Base-by-base conservation (phyloP, 2,797 vertebrate species). In the Perodicticus potto region DNA sequence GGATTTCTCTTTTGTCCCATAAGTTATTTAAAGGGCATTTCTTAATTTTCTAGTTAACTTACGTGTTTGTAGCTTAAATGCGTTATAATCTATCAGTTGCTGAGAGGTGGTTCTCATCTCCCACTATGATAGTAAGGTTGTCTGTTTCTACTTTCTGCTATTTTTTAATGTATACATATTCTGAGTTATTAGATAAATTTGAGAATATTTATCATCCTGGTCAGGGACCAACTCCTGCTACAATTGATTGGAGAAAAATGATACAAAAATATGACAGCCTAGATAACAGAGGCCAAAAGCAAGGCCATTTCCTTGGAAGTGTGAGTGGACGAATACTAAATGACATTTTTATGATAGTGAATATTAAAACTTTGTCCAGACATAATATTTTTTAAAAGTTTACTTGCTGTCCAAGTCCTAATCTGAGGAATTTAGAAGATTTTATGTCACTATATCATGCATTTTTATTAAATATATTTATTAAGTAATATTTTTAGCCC, bases 381-480 rank as follows among this genome's bases (percentile, higher is more conserved):
- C 12, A 17, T 63, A 89, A 27, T 43, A 70, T 63, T 63, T 40
- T 89, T 89, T 61, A 23, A 81, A 72, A 70, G 25, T 81, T 91
- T 43, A 57, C 6, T 63, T 76, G 32, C 45, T 86, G 43, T 63
- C 34, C 49, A 70, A 43, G 32, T 89, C 63, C 20, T 7, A 83
- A 78, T 81, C 17, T 83, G 69, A 93, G 70, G 34, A 73, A 86
- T 74, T 77, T 85, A 40, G 70, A 83, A 82, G 19, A 73, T 85
- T 43, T 83, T 20, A 22, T 8, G 5, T 84, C 43, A n/a, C 55
- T 83, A 53, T 0, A 13, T 85, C 57, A 45, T 49, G n/a, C 37
- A 67, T 61, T 89, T 82, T 81, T 88, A 67, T 77, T 84, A 13
- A 37, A 45, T 83, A 29, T 93, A 65, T 55, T 92, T 93, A 43